Percentiles rank a stretch among this genome's conserved stretches.
phyloP scores from a whole-genome alignment of 2,797 vertebrate genomes.

The Xiphorhynchus erythropygius region DNA sequence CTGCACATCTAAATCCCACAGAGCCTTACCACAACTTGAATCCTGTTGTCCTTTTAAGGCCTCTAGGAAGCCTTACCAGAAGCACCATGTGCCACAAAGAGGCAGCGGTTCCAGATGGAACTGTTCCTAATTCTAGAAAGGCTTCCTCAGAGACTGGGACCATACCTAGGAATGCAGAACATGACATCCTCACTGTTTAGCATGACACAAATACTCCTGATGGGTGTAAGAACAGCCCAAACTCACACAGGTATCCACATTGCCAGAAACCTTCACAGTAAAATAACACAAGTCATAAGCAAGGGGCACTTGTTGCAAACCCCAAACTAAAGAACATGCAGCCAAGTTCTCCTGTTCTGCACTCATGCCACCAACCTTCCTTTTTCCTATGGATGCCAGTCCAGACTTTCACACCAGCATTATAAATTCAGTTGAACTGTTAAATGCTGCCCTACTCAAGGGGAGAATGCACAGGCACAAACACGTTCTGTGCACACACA shows the following conservation, averaged over 20 bases:
- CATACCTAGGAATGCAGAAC: neutral
- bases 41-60: neutral
- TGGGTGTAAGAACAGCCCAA: neutral
- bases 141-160: too few relatives aligned
- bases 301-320: neutral
- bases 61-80: neutral
- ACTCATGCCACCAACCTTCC: accelerated
- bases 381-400: neutral
- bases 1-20: neutral
- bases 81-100: neutral
- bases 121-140: neutral
- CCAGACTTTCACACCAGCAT: neutral
- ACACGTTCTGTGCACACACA: neutral
- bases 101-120: neutral
- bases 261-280: neutral
- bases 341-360: neutral
- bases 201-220: neutral
- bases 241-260: neutral
- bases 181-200: neutral
- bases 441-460: neutral
- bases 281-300: neutral
- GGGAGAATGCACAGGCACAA: neutral
- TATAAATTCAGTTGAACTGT: neutral
- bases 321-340: neutral
- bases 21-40: neutral